Base-by-base conservation (phyloP, 1,140 invertebrate genomes). In the Ganaspis sp. region DNA sequence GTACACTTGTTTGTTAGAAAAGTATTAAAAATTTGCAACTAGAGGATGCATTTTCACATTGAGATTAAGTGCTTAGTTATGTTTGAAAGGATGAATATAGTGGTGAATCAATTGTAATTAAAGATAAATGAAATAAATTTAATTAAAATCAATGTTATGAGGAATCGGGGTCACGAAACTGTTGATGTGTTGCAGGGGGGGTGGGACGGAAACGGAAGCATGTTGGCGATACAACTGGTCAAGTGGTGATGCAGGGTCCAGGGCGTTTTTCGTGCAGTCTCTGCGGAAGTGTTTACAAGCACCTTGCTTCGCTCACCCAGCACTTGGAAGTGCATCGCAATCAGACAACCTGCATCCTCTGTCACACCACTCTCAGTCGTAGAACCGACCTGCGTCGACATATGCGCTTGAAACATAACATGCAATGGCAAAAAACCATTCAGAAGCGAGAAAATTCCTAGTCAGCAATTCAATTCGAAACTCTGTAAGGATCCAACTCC, bases 271-370 rank as follows among this genome's bases (percentile, higher is more conserved):
- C 90, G 81, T 92, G 91, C 90, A 90, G 88, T 87, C 88, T 92
- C 87, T 92, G 91, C 82, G 91, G 91, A 84, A 91, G 90, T 86
- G 89, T 91, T 83, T 91, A 91, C 88, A 91, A 90, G 86, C 90
- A 91, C 86, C 90, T 91, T 76, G 90, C 90, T 86, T 91, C 90
- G 87, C 88, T 92, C 84, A 92, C 91, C 82, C 91, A 92, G 87
- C 92, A 92, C 88, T 90, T 91, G 49, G 91, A 92, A 88, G 90
- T 92, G 87, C 92, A 92, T 88, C 90, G 90, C 82, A 92, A 92
- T 85, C 91, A 92, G 85, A 92, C 92, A 81, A 90, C 89, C 84
- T 92, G 92, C 88, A 88, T 91, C 80, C 87, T 92, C 81, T 92
- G 92, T 87, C 86, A 91, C 84, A 92, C 91, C 85, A 91, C 90